Base-by-base conservation (phyloP, 2,888 invertebrate genomes). In the Aromia moschata region DNA sequence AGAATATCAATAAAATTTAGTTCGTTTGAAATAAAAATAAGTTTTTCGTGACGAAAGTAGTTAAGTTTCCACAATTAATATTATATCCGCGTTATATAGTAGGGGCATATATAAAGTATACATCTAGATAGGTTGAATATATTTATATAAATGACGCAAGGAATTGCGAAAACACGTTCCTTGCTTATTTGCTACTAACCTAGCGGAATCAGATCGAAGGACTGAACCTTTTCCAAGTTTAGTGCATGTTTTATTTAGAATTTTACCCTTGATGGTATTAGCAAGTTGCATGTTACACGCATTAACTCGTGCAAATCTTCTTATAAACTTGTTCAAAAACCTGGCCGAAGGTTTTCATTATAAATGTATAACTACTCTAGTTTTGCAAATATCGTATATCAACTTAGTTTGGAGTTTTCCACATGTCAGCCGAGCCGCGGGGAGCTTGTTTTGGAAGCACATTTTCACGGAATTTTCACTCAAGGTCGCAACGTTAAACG, bases 141-240 rank as follows among this genome's bases (percentile, higher is more conserved):
- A 49, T 49, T 38, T 30, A 49, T 49, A 49, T 20, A 11, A 37
- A 49, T 49, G 49, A 49, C 49, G 49, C 49, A 49, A 40, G 15
- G 20, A 20, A 38, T 38, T 2, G 49, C 30, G 38, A 38, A 38
- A 49, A 40, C 56, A 43, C 43, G 20, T 36, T 51, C 25, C 10
- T 14, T 40, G 37, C 38, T 49, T 45, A 53, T 56, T 55, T 43
- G 46, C 54, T 40, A 46, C 52, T 53, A 60, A 65, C 62, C n/a
- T 64, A 66, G 64, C 62, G 58, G 61, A 57, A 59, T 55, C 44
- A 47, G 55, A 51, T 55, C 45, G 59, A 43, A 52, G 51, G 43
- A 53, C 31, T 52, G 46, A 56, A 56, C 60, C 60, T 60, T 59
- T 46, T 46, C 56, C 53, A 60, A 60, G 60, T 53, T 46, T 30